phyloP scores from a whole-genome alignment of 2,113 vertebrate genomes.

The Oenanthe oenanthe region DNA sequence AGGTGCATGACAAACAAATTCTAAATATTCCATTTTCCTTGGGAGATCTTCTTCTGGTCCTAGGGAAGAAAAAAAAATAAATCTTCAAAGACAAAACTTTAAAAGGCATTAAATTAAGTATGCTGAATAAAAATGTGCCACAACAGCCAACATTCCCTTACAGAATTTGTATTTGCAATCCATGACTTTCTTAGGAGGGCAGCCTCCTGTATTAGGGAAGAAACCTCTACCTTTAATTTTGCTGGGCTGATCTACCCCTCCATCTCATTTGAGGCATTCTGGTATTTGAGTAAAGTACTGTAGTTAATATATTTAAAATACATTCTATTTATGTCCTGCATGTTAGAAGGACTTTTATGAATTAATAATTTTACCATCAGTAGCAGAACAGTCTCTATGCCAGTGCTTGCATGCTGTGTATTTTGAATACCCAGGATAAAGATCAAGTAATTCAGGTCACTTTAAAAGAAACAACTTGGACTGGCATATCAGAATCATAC shows the following conservation, averaged over 20 bases:
- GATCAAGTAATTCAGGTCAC: background rate
- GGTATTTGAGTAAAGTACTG: background rate
- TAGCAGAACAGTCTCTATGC: background rate
- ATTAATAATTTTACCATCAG: background rate
- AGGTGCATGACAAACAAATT: constrained; percentile 97
- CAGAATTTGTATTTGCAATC: background rate
- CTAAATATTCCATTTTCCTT: constrained; percentile 96
- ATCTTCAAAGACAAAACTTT: background rate
- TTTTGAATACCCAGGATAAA: background rate
- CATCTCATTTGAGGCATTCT: background rate
- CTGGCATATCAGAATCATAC: background rate
- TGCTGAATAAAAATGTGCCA: background rate
- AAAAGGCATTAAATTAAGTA: background rate
- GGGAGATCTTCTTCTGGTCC: constrained; percentile 98
- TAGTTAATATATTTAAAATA: background rate
- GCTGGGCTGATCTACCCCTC: background rate
- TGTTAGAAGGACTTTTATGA: background rate
- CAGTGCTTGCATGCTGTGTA: background rate
- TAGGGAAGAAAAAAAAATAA: constrained; percentile 44
- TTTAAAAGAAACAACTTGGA: background rate
- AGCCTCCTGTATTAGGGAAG: background rate
- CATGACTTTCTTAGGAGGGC: background rate
- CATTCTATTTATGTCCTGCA: background rate
- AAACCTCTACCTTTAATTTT: background rate
- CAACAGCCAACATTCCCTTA: background rate